A percentile compares a stretch with the other conserved stretches of the same genome.
Conservation (phyloP, 2,888 invertebrate species). For the Shargacucullia verbasci region DNA sequence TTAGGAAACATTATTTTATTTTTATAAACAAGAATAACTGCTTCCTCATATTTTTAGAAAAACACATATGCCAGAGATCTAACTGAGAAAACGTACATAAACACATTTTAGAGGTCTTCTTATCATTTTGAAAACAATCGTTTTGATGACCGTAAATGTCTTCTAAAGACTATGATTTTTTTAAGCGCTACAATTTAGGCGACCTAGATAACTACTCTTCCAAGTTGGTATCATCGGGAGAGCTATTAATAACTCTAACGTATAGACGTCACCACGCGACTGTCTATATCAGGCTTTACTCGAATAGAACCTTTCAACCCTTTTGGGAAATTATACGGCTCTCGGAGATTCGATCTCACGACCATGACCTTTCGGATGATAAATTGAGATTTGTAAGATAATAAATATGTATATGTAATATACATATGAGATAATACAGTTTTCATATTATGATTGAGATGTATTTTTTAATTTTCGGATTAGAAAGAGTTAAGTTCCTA, state of each 20-base stretch:
- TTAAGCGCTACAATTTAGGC: neutral
- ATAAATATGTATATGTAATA: neutral
- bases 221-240: constrained; percentile 5
- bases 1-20: no score
- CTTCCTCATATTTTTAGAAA: no score
- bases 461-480: no score
- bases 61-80: no score
- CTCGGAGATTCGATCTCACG: constrained; percentile 27
- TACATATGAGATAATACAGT: neutral
- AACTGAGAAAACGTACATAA: no score
- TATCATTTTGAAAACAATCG: neutral
- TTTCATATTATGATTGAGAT: no score
- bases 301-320: constrained; percentile 25
- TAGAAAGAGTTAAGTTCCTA: no score
- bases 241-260: constrained; percentile 30
- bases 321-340: constrained; percentile 54
- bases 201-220: constrained; percentile 31
- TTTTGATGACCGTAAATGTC: neutral
- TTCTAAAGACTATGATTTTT: constrained; percentile 4
- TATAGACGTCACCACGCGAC: constrained; percentile 19
- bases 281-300: constrained; percentile 21
- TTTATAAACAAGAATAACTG: no score
- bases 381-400: constrained; percentile 36
- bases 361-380: constrained; percentile 51
- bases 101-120: no score